A percentile compares a stretch with the other conserved stretches of the same genome.
Conservation (phyloP, 2,113 vertebrate species). For the Colossoma macropomum region DNA sequence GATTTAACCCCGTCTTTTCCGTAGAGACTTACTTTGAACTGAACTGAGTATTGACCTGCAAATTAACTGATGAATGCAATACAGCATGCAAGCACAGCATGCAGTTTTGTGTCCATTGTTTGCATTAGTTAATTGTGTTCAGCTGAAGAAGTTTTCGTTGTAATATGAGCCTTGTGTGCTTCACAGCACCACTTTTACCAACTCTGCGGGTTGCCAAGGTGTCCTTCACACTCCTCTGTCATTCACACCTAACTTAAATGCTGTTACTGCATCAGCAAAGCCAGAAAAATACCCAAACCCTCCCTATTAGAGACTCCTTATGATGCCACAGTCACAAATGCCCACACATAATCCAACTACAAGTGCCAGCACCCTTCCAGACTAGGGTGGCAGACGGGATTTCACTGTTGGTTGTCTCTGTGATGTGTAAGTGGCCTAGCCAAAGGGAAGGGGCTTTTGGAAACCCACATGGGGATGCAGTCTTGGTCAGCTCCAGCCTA, state of each 20-base stretch:
- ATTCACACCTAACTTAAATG: constrained; percentile 42
- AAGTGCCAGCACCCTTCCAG: neutral
- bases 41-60: neutral
- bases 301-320: neutral
- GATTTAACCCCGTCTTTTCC: constrained; percentile 21
- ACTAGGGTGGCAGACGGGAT: constrained; percentile 29
- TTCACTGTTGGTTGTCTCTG: constrained; percentile 48
- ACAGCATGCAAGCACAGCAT: neutral
- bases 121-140: neutral
- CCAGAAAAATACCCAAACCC: neutral
- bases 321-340: neutral
- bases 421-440: constrained; percentile 32
- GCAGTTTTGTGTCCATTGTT: neutral
- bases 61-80: constrained; percentile 19
- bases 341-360: neutral
- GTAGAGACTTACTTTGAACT: constrained; percentile 1
- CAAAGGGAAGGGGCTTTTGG: constrained; percentile 30
- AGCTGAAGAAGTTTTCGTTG: neutral
- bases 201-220: neutral
- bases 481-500: constrained; percentile 25
- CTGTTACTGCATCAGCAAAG: constrained; percentile 31
- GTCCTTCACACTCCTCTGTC: constrained; percentile 32
- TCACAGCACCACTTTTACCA: neutral
- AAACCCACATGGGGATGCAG: constrained; percentile 25
- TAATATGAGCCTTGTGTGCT: constrained; percentile 11